Conservation (phyloP, 2,888 invertebrate species). For the Gibbula magus region DNA sequence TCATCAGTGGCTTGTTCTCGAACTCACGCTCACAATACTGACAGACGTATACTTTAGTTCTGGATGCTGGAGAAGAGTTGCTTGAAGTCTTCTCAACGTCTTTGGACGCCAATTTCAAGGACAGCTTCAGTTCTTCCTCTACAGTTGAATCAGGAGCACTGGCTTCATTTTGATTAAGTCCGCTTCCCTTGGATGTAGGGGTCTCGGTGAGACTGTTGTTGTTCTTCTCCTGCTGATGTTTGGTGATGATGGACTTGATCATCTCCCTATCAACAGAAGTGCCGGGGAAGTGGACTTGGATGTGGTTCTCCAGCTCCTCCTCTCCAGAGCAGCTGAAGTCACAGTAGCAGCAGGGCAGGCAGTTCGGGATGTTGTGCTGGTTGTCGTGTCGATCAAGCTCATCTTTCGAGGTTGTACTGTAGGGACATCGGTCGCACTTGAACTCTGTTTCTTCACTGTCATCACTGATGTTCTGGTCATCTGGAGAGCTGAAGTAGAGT, state of each 20-base stretch:
- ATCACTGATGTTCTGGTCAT: slow-evolving; percentile 18
- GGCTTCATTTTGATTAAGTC: slow-evolving; percentile 25
- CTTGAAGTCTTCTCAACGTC: not conserved
- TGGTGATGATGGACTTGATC: slow-evolving; percentile 39
- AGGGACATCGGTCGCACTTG: slow-evolving; percentile 68
- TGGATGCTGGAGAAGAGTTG: not conserved
- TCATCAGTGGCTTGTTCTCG: slow-evolving; percentile 60
- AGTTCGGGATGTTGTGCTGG: slow-evolving; percentile 53
- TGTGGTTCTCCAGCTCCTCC: slow-evolving; percentile 54
- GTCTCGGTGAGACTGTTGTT: slow-evolving; percentile 3
- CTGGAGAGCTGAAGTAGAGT: slow-evolving; percentile 45
- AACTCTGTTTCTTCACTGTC: slow-evolving; percentile 43
- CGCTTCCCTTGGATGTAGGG: slow-evolving; percentile 36
- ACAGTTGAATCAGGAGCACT: slow-evolving; percentile 54
- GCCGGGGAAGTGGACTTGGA: slow-evolving; percentile 65
- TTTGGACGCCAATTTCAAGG: not conserved
- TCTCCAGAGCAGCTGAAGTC: slow-evolving; percentile 59
- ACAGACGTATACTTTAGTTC: slow-evolving; percentile 65
- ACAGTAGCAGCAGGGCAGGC: slow-evolving; percentile 63
- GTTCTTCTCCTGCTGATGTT: slow-evolving; percentile 18
- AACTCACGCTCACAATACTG: slow-evolving; percentile 69
- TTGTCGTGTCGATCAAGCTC: slow-evolving; percentile 56
- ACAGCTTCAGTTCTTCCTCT: slow-evolving; percentile 28
- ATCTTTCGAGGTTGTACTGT: slow-evolving; percentile 55
- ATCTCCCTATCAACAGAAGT: slow-evolving; percentile 52